These are phyloP conservation scores for Mormyrus iriodes DNA, from an alignment of 2,113 vertebrate genomes.

Conservation along the genomic window DNA sequence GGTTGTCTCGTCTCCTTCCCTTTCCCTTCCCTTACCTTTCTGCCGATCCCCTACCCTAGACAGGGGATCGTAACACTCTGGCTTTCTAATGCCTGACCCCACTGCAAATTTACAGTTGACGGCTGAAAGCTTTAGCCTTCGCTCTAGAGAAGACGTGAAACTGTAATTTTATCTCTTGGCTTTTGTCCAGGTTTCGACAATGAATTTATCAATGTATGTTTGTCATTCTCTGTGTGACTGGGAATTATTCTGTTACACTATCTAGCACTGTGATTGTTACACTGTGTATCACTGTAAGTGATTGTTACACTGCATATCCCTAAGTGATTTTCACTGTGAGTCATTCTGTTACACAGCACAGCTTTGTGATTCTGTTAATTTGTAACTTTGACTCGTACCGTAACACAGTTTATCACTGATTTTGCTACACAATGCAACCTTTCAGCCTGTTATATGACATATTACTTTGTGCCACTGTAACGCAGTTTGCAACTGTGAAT, in stretches of 20 bases:
- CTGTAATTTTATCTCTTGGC: neutral
- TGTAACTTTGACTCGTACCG: neutral
- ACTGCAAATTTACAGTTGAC: conserved; percentile 28
- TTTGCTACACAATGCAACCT: neutral
- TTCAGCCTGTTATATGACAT: neutral
- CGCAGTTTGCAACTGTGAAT: neutral
- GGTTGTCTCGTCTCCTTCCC: too few species aligned
- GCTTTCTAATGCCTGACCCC: neutral
- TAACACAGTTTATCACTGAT: neutral
- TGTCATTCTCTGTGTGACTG: neutral
- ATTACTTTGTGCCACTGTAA: neutral
- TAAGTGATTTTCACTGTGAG: neutral
- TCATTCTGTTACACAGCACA: neutral
- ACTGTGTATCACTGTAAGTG: neutral
- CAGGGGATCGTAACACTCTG: too few species aligned
- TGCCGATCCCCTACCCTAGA: too few species aligned
- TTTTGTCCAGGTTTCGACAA: neutral
- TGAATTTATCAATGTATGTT: neutral
- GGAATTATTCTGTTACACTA: neutral
- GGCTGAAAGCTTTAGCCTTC: neutral
- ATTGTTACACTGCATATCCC: neutral
- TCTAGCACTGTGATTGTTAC: neutral
- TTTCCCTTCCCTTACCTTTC: too few species aligned
- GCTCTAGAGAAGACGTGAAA: neutral
- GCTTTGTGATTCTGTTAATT: neutral